These are phyloP conservation scores for Tribolium castaneum DNA, from an alignment of 1,140 invertebrate species.

Conservation along the genomic window DNA sequence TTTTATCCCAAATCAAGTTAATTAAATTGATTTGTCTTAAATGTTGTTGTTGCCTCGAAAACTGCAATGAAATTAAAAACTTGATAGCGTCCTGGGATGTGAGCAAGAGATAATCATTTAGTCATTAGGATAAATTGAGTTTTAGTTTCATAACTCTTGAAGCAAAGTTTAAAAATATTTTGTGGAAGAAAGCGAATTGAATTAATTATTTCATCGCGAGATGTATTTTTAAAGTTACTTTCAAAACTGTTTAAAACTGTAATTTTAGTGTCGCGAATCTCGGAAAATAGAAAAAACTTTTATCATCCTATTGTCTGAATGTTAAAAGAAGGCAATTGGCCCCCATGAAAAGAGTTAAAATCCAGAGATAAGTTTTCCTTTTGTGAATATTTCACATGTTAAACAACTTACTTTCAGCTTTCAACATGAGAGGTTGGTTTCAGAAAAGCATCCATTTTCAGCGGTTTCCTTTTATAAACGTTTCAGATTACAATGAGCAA, in stretches of 20 bases:
- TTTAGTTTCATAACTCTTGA: not conserved
- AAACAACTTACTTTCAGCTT: not conserved
- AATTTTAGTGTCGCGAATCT: not conserved
- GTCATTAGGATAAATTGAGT: not conserved
- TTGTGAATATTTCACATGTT: not conserved
- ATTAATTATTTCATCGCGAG: not conserved
- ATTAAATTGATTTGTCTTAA: not conserved
- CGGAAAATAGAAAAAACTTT: not conserved
- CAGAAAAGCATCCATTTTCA: not conserved
- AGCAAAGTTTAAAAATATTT: not conserved
- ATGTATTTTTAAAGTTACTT: not conserved
- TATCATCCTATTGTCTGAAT: not conserved
- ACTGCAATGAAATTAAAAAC: not conserved
- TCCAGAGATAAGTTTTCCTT: not conserved
- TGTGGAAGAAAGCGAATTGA: not conserved
- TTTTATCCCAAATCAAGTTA: conserved; percentile 1
- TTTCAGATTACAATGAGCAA: not conserved
- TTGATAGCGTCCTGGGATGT: not conserved
- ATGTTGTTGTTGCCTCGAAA: not conserved
- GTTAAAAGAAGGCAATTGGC: not conserved
- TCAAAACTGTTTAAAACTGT: not conserved
- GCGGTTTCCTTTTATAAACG: not conserved
- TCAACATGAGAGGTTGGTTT: not conserved
- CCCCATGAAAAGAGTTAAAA: not conserved
- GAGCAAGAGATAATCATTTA: not conserved